Base-by-base conservation (phyloP, 2,113 vertebrate species). In the Polyodon spathula region DNA sequence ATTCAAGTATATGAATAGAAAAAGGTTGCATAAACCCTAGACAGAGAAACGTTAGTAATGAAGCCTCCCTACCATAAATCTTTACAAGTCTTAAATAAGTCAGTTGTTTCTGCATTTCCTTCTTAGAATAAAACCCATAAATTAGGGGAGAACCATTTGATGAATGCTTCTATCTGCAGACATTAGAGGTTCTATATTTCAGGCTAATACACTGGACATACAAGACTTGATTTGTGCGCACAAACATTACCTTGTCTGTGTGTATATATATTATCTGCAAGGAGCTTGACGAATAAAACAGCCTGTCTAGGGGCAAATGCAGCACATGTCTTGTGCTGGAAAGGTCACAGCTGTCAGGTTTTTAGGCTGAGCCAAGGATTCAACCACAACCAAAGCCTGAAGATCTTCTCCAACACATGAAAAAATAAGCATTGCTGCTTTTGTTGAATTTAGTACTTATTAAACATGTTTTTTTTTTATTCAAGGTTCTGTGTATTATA, bases 121-220 rank as follows among this genome's bases (percentile, higher is more conserved):
- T 54, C 53, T 27, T 54, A 16, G 53, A 54, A 54, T 7, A 54
- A 54, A 54, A 54, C n/a, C 16, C 37, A 54, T 54, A 54, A 54
- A 54, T 54, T 54, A 54, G 37, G 53, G n/a, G 27, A 8, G 7
- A 54, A 16, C 53, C 16, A 54, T 54, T 54, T 54, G 53, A 54
- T 54, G 16, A 54, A 54, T 59, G 83, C 76, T 71, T 80, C 81
- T 80, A 75, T 86, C 83, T 80, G 62, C 71, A 73, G 73, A 82
- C 79, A 83, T 84, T 84, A 86, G 76, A 74, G 77, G 77, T 76
- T 83, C 80, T 81, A 86, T 85, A 84, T 86, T 81, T 86, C 81
- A 84, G 72, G 71, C 68, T 17, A 73, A 74, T 71, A 71, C 70
- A 65, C 71, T 44, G 75, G 76, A 78, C 78, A 60, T 50, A 65